Base-by-base conservation (phyloP, 30 jellyfish, hydroid and myxozoan species). In the Hydractinia echinata region DNA sequence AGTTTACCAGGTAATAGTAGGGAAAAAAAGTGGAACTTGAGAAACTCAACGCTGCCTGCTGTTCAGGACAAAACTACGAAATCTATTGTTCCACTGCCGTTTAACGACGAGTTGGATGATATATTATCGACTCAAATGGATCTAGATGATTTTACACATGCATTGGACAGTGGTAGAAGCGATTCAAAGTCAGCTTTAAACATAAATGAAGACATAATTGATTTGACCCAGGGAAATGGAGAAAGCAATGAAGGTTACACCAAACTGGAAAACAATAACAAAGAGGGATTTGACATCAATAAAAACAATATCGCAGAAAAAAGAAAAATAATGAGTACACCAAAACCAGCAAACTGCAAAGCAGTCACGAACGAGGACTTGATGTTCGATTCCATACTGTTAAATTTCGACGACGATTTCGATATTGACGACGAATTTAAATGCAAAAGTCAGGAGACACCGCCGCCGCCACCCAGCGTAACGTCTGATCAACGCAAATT, bases 361-460 rank as follows among this genome's bases (percentile, higher is more conserved):
- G 0, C 74, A n/a, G 6, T n/a, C 30, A 72, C 58, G 8, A 58
- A 52, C 8, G 18, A 60, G 15, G 18, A 14, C 16, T 60, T 60
- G 2, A 13, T 60, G 16, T 14, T 13, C 18, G 18, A 60, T 60
- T 60, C 70, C 15, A 68, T 68, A 52, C 66, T 77, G 14, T 52
- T 77, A 10, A 76, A 21, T 9, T 60, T 77, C 44, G 66, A 77
- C 60, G 85, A 60, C 15, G 85, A 77, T 77, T 30, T 13, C n/a
- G 76, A 55, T 6, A 52, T 77, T 56, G 85, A 77, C 30, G 85
- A 77, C 14, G 85, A 77, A 77, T 15, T 77, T 21, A 77, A 62
- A 54, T 77, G 85, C 55, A 54, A 54, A 55, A 77, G 85, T 77
- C 85, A 77, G 44, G 79, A 77, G 53, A 64, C 73, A 16, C 61